Evolutionary conservation across 2,888 invertebrate genomes (phyloP), one percentile per base, ranked within the genome.

Genomic region (Hedya salicella): DNA sequence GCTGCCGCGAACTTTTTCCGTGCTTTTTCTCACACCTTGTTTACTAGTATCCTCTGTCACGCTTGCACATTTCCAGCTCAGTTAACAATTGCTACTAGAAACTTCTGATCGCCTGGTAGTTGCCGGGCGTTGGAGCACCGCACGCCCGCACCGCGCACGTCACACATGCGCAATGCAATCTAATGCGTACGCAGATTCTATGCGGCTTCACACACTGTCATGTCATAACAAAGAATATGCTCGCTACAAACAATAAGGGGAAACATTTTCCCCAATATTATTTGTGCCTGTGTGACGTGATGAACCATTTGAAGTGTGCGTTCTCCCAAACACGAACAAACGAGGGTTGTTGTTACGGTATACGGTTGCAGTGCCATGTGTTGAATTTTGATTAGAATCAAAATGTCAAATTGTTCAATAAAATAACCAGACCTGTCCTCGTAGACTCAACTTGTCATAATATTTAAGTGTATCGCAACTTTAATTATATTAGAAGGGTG

Each of bases 111-210:
- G 81, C 91, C 90, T 91, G 86, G 91, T 92, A 88, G 75, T 86
- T 85, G 85, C 86, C 89, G 89, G 89, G 88, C 84, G 85, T 71
- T 77, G 77, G 82, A 86, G 85, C 89, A 81, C 88, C 90, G 91
- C 89, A 89, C 89, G 88, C 85, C 88, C 87, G 82, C 84, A 86
- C 89, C 86, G 89, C 89, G 86, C 91, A 87, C 4, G 4, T 25
- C 25, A 25, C 88, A 90, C 90, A 89, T 89, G 89, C 89, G 89
- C 89, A 87, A 62, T 83, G 73, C 77, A 76, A 46, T 44, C 68
- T 66, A 68, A 54, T 73, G 56, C 68, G 62, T 69, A 75, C 74
- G 68, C 75, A 75, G 73, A 77, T 76, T 76, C 72, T 72, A 73
- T 75, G 73, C 74, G 70, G 57, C 67, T 71, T 71, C 73, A 73